Evolutionary conservation across 2,888 invertebrate species (phyloP).

Genomic region (Choristoneura rosaceana): DNA sequence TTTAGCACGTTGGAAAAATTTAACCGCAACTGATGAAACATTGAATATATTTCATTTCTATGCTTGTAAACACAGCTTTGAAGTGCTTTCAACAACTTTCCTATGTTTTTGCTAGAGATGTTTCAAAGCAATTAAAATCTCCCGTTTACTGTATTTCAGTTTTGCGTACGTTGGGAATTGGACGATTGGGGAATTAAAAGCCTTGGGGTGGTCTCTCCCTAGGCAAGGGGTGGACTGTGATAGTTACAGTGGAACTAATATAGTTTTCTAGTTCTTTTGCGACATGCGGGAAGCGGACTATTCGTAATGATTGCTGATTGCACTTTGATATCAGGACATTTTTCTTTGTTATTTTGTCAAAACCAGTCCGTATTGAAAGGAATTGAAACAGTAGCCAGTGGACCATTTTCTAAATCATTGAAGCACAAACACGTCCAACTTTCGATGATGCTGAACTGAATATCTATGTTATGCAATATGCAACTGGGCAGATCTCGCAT

Average conservation of each 20-base stretch:
- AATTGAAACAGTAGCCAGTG: background rate
- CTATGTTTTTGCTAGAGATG: background rate
- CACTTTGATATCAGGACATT: background rate
- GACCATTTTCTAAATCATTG: constrained; percentile 22
- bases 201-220: background rate
- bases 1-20: too few species aligned
- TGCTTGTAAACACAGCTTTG: background rate
- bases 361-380: background rate
- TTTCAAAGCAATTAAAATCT: constrained; percentile 3
- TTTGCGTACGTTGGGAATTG: background rate
- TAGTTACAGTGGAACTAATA: background rate
- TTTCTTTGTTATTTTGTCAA: background rate
- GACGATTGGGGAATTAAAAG: background rate
- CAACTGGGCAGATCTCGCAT: constrained; percentile 9
- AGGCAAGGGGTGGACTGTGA: background rate
- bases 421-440: constrained; percentile 6
- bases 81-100: background rate
- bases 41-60: background rate
- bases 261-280: background rate
- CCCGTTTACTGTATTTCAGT: background rate
- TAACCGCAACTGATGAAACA: background rate
- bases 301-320: background rate
- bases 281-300: background rate
- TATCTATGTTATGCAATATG: constrained; percentile 26
- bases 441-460: constrained; percentile 17